phyloP scores from a whole-genome alignment of 2,113 vertebrate species.

The Ophiodon elongatus region DNA sequence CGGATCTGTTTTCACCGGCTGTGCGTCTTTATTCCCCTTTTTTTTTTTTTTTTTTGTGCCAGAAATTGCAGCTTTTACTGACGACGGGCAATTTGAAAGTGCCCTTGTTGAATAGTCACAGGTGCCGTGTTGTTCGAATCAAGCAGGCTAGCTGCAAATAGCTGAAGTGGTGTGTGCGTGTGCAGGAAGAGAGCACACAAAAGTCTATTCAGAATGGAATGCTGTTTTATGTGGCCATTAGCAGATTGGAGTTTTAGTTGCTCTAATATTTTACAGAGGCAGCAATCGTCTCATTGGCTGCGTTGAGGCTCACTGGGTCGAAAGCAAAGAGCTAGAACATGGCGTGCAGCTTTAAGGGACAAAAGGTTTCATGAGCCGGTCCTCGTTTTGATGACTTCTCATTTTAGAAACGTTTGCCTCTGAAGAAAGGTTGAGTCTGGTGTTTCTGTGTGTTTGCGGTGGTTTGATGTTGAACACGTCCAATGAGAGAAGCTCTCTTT shows the following conservation, averaged over 20 bases:
- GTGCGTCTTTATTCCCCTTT: constrained; percentile 73
- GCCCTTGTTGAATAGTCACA: constrained; percentile 81
- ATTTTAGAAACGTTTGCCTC: not conserved
- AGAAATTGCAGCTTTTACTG: constrained; percentile 86
- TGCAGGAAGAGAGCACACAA: constrained; percentile 35
- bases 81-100: constrained; percentile 83
- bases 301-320: not conserved
- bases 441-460: not conserved
- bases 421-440: too few relatives aligned
- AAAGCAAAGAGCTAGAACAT: constrained; percentile 1
- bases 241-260: constrained; percentile 66
- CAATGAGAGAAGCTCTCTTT: not conserved
- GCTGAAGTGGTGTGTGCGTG: not conserved
- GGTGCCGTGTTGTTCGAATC: constrained; percentile 66
- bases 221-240: constrained; percentile 69
- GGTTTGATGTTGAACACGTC: not conserved
- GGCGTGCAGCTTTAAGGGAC: not conserved
- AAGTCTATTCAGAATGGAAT: constrained; percentile 48
- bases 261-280: constrained; percentile 59
- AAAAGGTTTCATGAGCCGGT: not conserved
- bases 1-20: constrained; percentile 49
- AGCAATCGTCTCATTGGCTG: constrained; percentile 32
- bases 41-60: constrained; percentile 83
- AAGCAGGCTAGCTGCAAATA: constrained; percentile 19
- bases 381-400: too few relatives aligned